A percentile compares a stretch with the other conserved stretches of the same genome.
phyloP scores from a whole-genome alignment of 2,797 vertebrate species.

The Chloroceryle amazona region DNA sequence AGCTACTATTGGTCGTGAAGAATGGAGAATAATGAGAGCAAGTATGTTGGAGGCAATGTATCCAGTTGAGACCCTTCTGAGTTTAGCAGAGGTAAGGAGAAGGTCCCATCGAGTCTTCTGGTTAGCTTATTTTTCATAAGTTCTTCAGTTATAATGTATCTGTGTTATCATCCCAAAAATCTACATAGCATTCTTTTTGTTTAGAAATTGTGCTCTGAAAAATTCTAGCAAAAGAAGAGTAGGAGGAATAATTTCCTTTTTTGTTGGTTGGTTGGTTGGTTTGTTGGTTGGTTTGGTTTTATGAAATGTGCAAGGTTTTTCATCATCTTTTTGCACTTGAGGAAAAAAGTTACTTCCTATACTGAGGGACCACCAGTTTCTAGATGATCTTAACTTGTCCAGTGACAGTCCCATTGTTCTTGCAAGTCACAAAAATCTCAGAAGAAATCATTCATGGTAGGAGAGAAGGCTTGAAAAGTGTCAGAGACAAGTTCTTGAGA shows the following conservation, averaged over 20 bases:
- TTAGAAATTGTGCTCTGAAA: background rate
- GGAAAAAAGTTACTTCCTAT: background rate
- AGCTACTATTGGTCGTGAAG: background rate
- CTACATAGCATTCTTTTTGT: background rate
- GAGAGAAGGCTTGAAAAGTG: background rate
- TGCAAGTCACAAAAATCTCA: background rate
- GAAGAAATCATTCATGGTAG: background rate
- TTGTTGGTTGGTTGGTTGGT: no score
- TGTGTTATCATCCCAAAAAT: no score
- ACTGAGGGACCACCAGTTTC: background rate
- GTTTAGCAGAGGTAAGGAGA: background rate
- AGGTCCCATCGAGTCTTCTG: background rate
- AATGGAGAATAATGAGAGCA: background rate
- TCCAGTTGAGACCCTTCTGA: background rate
- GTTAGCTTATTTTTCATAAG: background rate
- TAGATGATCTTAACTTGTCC: background rate
- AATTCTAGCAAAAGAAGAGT: background rate
- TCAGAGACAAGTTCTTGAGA: background rate
- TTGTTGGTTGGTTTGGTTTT: no score
- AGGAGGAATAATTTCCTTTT: background rate
- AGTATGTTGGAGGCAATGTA: background rate
- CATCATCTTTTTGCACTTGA: background rate
- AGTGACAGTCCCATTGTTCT: background rate
- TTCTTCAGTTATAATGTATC: background rate
- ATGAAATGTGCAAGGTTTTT: background rate